Conservation (phyloP, 2,113 vertebrate species). For the Amazona guildingii region DNA sequence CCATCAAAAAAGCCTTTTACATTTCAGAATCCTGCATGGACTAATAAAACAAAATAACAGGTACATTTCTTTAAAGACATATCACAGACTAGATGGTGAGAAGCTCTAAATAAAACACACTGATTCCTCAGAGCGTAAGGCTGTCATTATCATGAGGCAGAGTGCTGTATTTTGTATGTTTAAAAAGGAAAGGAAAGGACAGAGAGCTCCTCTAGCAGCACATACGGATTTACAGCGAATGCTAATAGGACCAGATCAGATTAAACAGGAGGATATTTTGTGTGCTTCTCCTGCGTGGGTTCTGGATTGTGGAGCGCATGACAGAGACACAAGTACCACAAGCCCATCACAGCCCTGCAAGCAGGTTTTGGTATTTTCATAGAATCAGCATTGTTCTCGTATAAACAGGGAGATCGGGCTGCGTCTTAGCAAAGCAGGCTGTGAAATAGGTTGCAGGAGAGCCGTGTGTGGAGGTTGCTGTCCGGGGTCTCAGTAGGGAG, state of each 20-base stretch:
- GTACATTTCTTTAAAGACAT: not conserved
- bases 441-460: not conserved
- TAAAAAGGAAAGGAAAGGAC: not conserved
- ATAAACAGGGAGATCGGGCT: not conserved
- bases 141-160: not conserved
- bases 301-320: not conserved
- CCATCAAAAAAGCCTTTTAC: not conserved
- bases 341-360: not conserved
- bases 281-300: not conserved
- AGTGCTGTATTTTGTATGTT: not conserved
- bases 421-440: not conserved
- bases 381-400: not conserved
- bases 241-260: not conserved
- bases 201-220: not conserved
- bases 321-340: not conserved
- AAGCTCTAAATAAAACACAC: not conserved
- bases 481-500: not conserved
- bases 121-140: not conserved
- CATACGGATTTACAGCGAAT: not conserved
- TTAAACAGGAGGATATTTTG: not conserved
- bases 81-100: not conserved
- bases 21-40: not conserved
- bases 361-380: not conserved
- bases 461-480: not conserved
- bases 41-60: not conserved